phyloP scores from a whole-genome alignment of 2,113 vertebrate genomes.

The Eretmochelys imbricata region DNA sequence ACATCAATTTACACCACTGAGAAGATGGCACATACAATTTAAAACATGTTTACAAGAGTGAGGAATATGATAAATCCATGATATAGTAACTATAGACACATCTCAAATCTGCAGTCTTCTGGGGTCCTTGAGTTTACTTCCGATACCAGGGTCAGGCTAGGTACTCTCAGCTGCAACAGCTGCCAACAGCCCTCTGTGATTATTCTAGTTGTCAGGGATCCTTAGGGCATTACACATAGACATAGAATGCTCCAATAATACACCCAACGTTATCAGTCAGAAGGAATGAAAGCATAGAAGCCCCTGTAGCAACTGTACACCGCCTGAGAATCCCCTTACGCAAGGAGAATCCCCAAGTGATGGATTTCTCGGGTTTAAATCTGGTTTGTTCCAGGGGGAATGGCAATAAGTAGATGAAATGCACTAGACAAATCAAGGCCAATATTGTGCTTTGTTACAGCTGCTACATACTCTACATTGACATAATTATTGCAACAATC shows the following conservation, averaged over 20 bases:
- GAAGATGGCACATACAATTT: accelerated
- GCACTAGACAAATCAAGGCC: accelerated
- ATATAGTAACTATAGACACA: neutral
- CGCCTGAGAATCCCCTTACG: accelerated
- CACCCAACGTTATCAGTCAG: neutral
- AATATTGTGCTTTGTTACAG: accelerated
- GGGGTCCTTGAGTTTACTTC: accelerated
- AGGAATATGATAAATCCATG: neutral
- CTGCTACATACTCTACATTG: neutral
- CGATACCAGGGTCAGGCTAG: too few species aligned
- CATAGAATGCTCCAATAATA: neutral
- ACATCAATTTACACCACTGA: neutral
- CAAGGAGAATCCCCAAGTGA: accelerated
- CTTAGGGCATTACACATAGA: neutral
- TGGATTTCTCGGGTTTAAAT: neutral
- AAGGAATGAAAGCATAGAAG: accelerated
- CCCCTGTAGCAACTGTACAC: accelerated
- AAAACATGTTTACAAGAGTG: too few species aligned
- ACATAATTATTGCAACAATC: neutral
- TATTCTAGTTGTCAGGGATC: too few species aligned
- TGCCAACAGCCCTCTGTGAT: neutral
- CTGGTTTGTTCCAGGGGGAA: neutral
- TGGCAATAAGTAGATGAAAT: accelerated
- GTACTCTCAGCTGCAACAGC: accelerated
- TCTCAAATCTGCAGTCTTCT: neutral